Evolutionary conservation across 2,888 invertebrate species (phyloP).

Genomic region (Fragum fragum): DNA sequence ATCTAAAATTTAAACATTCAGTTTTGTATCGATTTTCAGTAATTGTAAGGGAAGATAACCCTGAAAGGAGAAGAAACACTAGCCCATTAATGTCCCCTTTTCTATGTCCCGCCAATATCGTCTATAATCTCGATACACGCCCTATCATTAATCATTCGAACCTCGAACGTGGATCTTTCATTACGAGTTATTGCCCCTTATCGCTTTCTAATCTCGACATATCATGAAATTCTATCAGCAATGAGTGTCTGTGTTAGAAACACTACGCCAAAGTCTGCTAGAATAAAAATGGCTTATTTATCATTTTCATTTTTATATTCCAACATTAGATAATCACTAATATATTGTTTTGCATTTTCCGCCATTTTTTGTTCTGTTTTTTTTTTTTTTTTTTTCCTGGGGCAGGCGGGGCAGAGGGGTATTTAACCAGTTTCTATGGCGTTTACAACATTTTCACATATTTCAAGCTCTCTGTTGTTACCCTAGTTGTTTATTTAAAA

Average conservation of each 20-base stretch:
- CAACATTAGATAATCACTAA: neutral
- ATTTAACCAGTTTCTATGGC: no score
- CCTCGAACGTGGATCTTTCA: neutral
- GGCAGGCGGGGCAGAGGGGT: no score
- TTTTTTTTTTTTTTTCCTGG: no score
- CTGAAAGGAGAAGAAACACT: no score
- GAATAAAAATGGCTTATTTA: neutral
- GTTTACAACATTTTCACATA: no score
- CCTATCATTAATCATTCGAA: neutral
- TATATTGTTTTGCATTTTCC: no score
- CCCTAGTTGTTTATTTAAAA: no score
- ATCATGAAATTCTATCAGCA: slow-evolving; percentile 6
- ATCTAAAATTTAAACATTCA: no score
- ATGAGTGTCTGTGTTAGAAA: neutral
- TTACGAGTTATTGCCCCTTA: slow-evolving; percentile 6
- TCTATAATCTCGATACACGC: neutral
- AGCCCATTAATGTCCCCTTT: neutral
- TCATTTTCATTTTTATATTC: neutral
- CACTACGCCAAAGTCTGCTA: neutral
- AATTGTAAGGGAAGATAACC: no score
- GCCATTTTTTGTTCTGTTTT: no score
- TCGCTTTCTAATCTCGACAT: slow-evolving; percentile 3
- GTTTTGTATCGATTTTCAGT: no score
- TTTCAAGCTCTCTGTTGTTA: no score
- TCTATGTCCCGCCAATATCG: neutral